A percentile compares a stretch with the other conserved stretches of the same genome.
phyloP scores from a whole-genome alignment of 2,888 invertebrate species.

The Cephus pygmeus region DNA sequence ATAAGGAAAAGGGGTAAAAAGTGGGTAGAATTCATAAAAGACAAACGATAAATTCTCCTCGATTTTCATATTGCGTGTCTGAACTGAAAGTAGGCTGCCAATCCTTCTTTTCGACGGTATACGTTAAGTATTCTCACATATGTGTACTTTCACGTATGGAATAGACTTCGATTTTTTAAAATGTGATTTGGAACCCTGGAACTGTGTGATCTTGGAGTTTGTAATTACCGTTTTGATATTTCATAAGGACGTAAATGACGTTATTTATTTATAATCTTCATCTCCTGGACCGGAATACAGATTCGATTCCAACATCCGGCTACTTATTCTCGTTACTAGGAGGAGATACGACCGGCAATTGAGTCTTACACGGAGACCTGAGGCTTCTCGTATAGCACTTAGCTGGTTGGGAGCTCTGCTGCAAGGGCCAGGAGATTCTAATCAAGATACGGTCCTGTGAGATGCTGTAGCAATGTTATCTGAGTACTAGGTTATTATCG shows the following conservation, averaged over 20 bases:
- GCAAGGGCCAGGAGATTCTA: conserved; percentile 50
- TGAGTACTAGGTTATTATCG: conserved; percentile 53
- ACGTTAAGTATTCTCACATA: neutral
- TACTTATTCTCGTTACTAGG: neutral
- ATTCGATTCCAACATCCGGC: neutral
- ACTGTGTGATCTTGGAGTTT: neutral
- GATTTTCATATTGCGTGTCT: neutral
- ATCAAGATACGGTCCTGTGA: conserved; percentile 54
- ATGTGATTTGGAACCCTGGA: neutral
- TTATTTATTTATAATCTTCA: neutral
- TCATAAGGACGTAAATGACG: neutral
- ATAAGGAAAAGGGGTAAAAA: neutral
- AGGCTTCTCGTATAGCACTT: conserved; percentile 23
- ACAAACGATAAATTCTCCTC: neutral
- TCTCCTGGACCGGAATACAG: neutral
- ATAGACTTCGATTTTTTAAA: neutral
- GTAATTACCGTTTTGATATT: neutral
- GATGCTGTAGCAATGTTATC: conserved; percentile 45
- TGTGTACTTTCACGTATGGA: neutral
- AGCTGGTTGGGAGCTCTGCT: neutral
- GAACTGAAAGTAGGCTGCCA: neutral
- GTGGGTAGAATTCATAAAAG: neutral
- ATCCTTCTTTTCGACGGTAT: neutral
- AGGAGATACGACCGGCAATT: conserved; percentile 27
- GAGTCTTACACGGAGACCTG: conserved; percentile 37